Conservation (phyloP, 2,888 invertebrate species). For the Gisinianus flammeolus region DNA sequence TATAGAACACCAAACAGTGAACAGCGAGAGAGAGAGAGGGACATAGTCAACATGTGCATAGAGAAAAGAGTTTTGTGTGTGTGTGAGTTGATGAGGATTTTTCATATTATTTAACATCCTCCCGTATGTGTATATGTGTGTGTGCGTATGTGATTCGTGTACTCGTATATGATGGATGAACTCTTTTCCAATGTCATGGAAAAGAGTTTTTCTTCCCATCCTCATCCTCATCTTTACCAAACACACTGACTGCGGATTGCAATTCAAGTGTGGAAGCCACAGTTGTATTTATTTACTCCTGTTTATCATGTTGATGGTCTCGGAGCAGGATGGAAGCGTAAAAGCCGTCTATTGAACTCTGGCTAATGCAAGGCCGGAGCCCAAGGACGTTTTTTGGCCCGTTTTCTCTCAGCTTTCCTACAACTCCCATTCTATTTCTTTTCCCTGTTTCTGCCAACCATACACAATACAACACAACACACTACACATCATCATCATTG, state of each 20-base stretch:
- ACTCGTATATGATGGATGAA: constrained; percentile 22
- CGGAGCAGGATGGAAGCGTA: background rate
- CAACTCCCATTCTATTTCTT: background rate
- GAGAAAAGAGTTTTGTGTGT: background rate
- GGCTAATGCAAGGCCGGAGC: constrained; percentile 46
- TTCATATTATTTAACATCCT: background rate
- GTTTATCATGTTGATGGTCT: background rate
- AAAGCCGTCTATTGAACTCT: constrained; percentile 39
- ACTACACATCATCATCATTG: background rate
- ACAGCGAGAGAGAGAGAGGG: background rate
- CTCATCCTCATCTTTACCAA: background rate
- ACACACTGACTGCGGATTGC: background rate
- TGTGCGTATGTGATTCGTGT: background rate
- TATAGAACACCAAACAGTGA: background rate
- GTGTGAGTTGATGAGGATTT: no score
- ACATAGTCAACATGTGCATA: background rate
- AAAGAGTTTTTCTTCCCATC: background rate
- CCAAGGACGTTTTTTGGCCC: constrained; percentile 48
- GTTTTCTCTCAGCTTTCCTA: background rate
- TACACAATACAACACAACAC: background rate
- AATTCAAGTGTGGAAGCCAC: constrained; percentile 29
- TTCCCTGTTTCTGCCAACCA: background rate
- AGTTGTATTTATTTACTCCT: constrained; percentile 26
- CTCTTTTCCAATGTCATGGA: constrained; percentile 36
- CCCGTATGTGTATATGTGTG: background rate